Percentiles rank a stretch among this genome's conserved stretches.
Conservation (phyloP, 1,140 invertebrate genomes). For the Watersipora subatra region DNA sequence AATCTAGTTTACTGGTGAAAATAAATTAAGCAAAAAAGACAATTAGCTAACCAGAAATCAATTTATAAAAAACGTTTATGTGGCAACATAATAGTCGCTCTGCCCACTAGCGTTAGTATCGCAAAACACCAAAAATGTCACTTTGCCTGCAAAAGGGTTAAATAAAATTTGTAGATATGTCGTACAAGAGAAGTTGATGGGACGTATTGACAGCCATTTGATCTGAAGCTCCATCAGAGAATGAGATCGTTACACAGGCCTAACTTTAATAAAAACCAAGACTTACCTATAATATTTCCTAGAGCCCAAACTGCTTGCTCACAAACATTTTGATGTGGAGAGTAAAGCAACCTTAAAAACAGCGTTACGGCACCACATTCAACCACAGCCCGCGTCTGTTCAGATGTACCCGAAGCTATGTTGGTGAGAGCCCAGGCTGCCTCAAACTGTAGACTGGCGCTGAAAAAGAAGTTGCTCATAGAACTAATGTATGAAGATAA, state of each 20-base stretch:
- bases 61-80: too few relatives aligned
- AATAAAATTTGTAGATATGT: too few relatives aligned
- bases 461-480: constrained; percentile 39
- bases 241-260: too few relatives aligned
- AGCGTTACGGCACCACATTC: constrained; percentile 76
- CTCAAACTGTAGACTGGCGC: constrained; percentile 89
- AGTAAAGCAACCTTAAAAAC: constrained; percentile 75
- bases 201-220: too few relatives aligned
- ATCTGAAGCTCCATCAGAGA: too few relatives aligned
- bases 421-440: constrained; percentile 98
- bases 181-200: too few relatives aligned
- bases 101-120: too few relatives aligned
- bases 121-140: too few relatives aligned
- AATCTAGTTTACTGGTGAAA: background rate
- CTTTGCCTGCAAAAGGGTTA: background rate
- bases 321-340: constrained; percentile 89
- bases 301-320: constrained; percentile 98
- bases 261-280: too few relatives aligned
- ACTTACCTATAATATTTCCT: constrained; percentile 83
- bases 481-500: background rate
- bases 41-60: too few relatives aligned
- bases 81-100: too few relatives aligned
- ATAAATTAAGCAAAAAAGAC: background rate
- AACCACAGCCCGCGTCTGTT: constrained; percentile 90
- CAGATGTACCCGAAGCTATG: constrained; percentile 90